Base-by-base conservation (phyloP, 2,888 invertebrate genomes). In the Volucella inanis region DNA sequence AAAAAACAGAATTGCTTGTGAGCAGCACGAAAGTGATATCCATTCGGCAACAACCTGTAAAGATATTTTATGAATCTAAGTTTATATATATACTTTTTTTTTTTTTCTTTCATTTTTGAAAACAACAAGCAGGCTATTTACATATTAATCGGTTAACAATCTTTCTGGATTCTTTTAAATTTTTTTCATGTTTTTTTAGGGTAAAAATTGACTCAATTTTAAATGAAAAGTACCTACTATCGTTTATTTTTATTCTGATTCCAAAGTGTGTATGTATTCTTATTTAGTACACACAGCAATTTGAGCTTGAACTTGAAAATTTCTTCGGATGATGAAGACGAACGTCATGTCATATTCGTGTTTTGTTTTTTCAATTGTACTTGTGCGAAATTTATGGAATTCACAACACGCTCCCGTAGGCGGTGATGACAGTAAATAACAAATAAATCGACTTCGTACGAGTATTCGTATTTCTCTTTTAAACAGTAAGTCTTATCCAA, bases 221-320 rank as follows among this genome's bases (percentile, higher is more conserved):
- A 47, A 39, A 15, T 55, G 22, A 54, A 39, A 8, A 38, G 18
- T 41, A 10, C 18, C 18, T 22, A 22, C 38, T 47, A 43, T 49
- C 65, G 31, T 55, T 43, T 75, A 57, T 54, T 70, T 78, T 49
- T 55, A 39, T 55, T 49, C 14, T 8, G 14, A 38, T 49, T 77
- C 39, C 18, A 14, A n/a, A 49, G 12, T 74, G 3, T 62, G 64
- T 52, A 55, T 45, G 52, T 77, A 18, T 62, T 55, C 61, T 49
- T 12, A 62, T 49, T 49, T 55, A 70, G 68, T 62, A 55, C 54
- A 61, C 18, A 15, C 18, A 52, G 47, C 39, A 41, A 77, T 50
- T 77, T 72, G 67, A 62, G 61, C 77, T 77, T 77, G 77, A 82
- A 77, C 77, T 82, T 77, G 72, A 82, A 68, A 49, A 71, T 76